Base-by-base conservation (phyloP, 1,140 invertebrate genomes). In the Tribolium madens region DNA sequence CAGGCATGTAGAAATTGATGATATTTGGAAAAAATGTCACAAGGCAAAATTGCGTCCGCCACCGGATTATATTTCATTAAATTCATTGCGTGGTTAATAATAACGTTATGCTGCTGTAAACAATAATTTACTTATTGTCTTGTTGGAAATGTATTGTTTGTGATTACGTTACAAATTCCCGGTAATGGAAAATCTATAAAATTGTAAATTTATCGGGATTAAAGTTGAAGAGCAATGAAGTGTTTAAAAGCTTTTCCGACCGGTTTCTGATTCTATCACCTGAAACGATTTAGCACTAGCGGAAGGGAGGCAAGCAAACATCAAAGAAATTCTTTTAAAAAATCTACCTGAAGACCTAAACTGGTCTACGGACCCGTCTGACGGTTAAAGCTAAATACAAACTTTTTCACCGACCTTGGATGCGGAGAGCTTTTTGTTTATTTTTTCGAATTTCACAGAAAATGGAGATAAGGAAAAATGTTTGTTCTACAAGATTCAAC, bases 291-390 rank as follows among this genome's bases (percentile, higher is more conserved):
- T 53, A 26, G 50, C 47, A 72, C 47, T 72, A 72, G 48, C 70
- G 70, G 70, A 72, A 72, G 70, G 70, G 70, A 72, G 46, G 14
- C 17, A 17, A 52, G 50, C 42, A 72, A 72, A 72, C 47, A 50
- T 53, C 70, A 33, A 72, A 72, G 57, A 64, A 64, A 64, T 64
- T 64, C 50, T 50, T 72, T 53, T 72, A 52, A 72, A 72, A 72
- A 72, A 52, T 50, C 70, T 72, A 72, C 70, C 70, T 72, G 68
- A 70, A 69, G 33, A 47, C 15, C 26, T 12, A 18, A 60, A 64
- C 47, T 48, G 47, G 21, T 52, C 46, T 31, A 72, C 70, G 48
- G 31, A 72, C 70, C 15, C 42, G 70, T 72, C 70, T 15, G 70
- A 72, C 70, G 47, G 70, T 72, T 72, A 72, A 50, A 72, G 42